These are phyloP conservation scores for Cyclina sinensis DNA, from an alignment of 1,140 invertebrate species.

Conservation along the genomic window DNA sequence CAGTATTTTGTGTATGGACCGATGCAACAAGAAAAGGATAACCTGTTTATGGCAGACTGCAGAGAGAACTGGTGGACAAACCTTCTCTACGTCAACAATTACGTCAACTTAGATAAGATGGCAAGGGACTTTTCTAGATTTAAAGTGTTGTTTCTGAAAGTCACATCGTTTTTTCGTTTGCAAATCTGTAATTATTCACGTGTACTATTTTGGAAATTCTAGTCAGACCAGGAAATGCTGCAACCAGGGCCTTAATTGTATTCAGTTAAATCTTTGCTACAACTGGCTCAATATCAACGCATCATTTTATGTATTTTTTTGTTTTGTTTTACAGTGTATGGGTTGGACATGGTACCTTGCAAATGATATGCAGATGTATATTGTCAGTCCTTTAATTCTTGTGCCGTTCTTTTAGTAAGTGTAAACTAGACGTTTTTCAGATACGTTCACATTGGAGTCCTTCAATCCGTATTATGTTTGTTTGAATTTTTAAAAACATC, in stretches of 20 bases:
- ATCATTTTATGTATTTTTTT: neutral
- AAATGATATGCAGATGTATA: slow-evolving; percentile 93
- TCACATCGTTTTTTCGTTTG: neutral
- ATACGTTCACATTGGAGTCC: too few relatives aligned
- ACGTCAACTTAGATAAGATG: slow-evolving; percentile 89
- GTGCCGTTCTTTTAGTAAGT: slow-evolving; percentile 80
- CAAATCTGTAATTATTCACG: too few relatives aligned
- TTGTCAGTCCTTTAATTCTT: slow-evolving; percentile 89
- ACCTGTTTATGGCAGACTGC: slow-evolving; percentile 85
- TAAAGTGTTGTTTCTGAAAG: neutral
- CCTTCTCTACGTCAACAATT: slow-evolving; percentile 94
- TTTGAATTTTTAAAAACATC: too few relatives aligned
- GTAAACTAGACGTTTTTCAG: neutral
- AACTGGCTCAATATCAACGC: too few relatives aligned
- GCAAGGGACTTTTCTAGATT: slow-evolving; percentile 15
- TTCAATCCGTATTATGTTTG: too few relatives aligned
- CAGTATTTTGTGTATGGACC: slow-evolving; percentile 79
- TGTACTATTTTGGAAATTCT: too few relatives aligned
- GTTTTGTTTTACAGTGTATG: slow-evolving; percentile 87
- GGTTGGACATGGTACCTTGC: slow-evolving; percentile 92
- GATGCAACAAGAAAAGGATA: slow-evolving; percentile 51
- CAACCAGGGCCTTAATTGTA: too few relatives aligned
- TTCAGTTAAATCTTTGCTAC: too few relatives aligned
- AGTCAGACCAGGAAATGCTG: too few relatives aligned
- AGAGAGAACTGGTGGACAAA: slow-evolving; percentile 93